Conservation (phyloP, 2,888 invertebrate species). For the Cheilosia vulpina region DNA sequence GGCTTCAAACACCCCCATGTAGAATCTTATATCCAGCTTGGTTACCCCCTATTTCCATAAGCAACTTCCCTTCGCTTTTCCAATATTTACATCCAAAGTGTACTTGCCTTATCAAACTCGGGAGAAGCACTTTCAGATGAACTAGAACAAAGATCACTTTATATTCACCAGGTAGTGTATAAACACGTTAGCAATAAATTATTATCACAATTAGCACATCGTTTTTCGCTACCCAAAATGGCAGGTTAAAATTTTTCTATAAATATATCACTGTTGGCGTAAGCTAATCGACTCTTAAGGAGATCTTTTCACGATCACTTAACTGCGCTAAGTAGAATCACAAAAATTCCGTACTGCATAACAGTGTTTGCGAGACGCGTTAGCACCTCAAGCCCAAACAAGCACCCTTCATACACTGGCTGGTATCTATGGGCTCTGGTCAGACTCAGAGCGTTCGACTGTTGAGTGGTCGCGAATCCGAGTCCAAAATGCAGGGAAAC, state of each 20-base stretch:
- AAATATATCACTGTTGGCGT: slow-evolving; percentile 35
- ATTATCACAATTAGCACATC: slow-evolving; percentile 46
- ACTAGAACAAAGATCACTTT: slow-evolving; percentile 11
- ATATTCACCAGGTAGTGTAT: background rate
- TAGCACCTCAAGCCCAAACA: slow-evolving; percentile 62
- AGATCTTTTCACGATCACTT: slow-evolving; percentile 71
- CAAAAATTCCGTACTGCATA: slow-evolving; percentile 49
- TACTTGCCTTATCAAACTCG: slow-evolving; percentile 14
- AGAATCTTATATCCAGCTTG: too few species aligned
- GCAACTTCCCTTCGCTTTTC: background rate
- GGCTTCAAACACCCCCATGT: too few species aligned
- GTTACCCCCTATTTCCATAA: background rate
- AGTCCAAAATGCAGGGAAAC: slow-evolving; percentile 24
- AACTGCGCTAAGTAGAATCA: slow-evolving; percentile 65
- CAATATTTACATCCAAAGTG: background rate
- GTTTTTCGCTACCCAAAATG: slow-evolving; percentile 9
- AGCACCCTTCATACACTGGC: slow-evolving; percentile 58
- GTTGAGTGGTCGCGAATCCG: slow-evolving; percentile 11
- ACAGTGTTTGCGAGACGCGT: slow-evolving; percentile 59
- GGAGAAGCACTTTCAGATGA: background rate
- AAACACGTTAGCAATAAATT: background rate
- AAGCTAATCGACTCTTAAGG: slow-evolving; percentile 62
- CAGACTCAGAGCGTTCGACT: slow-evolving; percentile 15
- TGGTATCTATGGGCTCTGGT: background rate
- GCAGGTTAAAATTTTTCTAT: slow-evolving; percentile 28